These are phyloP conservation scores for Marcusenius ussheri DNA, from an alignment of 2,113 vertebrate genomes.

Conservation along the genomic window DNA sequence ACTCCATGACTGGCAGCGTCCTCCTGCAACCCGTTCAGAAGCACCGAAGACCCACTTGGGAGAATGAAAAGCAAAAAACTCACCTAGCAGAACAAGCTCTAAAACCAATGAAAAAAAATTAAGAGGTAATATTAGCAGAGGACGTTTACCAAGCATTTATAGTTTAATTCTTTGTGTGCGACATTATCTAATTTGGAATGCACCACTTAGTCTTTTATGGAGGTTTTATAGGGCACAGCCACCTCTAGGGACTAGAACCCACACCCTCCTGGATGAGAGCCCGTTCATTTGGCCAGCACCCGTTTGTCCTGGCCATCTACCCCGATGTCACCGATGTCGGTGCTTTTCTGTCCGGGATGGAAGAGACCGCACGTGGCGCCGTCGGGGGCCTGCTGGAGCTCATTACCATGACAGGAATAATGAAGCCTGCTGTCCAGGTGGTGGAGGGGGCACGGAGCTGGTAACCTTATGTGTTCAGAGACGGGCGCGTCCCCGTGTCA, in stretches of 20 bases:
- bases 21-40: neutral
- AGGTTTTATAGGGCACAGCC: neutral
- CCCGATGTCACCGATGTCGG: neutral
- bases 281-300: neutral
- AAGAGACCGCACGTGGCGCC: neutral
- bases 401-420: slow-evolving; percentile 9
- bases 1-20: neutral
- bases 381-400: neutral
- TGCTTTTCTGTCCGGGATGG: neutral
- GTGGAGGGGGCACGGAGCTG: neutral
- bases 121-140: slow-evolving; percentile 31
- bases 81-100: neutral
- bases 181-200: neutral
- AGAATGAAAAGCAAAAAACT: neutral
- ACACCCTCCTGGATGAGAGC: neutral
- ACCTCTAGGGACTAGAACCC: neutral
- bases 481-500: neutral
- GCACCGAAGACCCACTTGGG: neutral
- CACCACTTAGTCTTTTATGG: neutral
- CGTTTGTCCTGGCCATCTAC: too few species aligned
- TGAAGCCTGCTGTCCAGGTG: slow-evolving; percentile 9
- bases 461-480: slow-evolving; percentile 1
- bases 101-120: neutral
- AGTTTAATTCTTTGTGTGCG: neutral
- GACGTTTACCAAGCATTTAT: slow-evolving; percentile 32